Evolutionary conservation across 2,888 invertebrate species (phyloP).

Genomic region (Microdon myrmicae): DNA sequence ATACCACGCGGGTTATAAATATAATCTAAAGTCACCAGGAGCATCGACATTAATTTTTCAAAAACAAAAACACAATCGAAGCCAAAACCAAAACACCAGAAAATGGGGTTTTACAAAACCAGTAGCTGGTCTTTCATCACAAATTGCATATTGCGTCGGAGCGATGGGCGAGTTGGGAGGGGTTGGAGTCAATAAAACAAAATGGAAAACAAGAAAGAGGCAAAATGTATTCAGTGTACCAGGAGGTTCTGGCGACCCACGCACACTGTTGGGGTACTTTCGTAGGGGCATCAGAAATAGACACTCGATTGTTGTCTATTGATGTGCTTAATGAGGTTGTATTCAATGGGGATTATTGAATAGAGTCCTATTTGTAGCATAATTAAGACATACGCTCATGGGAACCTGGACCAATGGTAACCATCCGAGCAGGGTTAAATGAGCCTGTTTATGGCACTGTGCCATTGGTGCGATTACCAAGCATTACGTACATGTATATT

Average conservation of each 20-base stretch:
- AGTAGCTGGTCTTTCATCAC: slow-evolving; percentile 18
- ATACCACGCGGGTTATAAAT: slow-evolving; percentile 17
- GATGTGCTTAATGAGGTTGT: slow-evolving; percentile 26
- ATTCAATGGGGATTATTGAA: slow-evolving; percentile 17
- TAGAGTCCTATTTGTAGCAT: too few relatives aligned
- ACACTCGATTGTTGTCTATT: slow-evolving; percentile 18
- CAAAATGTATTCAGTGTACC: too few relatives aligned
- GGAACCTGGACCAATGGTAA: too few relatives aligned
- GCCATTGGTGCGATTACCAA: too few relatives aligned
- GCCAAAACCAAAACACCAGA: too few relatives aligned
- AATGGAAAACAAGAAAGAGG: too few relatives aligned
- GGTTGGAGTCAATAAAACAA: slow-evolving; percentile 17
- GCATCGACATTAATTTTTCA: too few relatives aligned
- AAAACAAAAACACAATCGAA: slow-evolving; percentile 8
- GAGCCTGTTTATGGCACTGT: too few relatives aligned
- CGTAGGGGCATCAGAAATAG: background rate
- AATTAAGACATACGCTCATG: too few relatives aligned
- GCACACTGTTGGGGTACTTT: slow-evolving; percentile 3
- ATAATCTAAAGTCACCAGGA: slow-evolving; percentile 13
- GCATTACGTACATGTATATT: too few relatives aligned
- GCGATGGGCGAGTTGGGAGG: too few relatives aligned
- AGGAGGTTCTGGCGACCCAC: slow-evolving; percentile 6
- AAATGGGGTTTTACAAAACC: slow-evolving; percentile 14
- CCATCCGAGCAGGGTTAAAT: too few relatives aligned
- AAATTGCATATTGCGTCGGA: slow-evolving; percentile 16